A percentile compares a stretch with the other conserved stretches of the same genome.
Conservation (phyloP, 2,888 invertebrate species). For the Mesorhabditis belari region DNA sequence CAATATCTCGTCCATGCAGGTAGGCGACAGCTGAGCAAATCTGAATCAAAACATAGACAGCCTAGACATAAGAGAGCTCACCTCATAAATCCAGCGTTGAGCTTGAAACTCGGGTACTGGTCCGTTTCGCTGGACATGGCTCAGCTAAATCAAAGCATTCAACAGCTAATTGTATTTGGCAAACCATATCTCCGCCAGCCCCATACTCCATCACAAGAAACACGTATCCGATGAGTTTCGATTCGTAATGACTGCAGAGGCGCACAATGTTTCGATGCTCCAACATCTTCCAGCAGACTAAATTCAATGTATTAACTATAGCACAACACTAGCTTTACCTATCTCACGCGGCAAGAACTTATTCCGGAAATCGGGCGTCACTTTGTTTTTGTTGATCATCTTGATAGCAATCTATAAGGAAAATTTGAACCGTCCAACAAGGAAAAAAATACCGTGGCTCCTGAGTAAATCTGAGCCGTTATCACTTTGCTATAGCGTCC, state of each 20-base stretch:
- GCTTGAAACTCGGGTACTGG: conserved; percentile 53
- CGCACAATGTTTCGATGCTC: conserved; percentile 21
- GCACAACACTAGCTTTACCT: too few species aligned
- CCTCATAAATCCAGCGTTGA: conserved; percentile 54
- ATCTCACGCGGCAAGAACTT: conserved; percentile 44
- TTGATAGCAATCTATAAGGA: conserved; percentile 37
- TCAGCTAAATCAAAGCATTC: conserved; percentile 37
- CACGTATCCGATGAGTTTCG: conserved; percentile 20
- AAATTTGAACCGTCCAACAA: neutral
- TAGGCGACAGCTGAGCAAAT: neutral
- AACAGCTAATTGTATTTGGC: neutral
- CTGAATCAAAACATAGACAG: too few species aligned
- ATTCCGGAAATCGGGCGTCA: conserved; percentile 31
- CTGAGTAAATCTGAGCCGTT: conserved; percentile 16
- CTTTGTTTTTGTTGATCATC: conserved; percentile 23
- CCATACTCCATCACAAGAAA: conserved; percentile 57
- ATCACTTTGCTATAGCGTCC: conserved; percentile 44
- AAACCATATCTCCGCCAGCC: conserved; percentile 54
- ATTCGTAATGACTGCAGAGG: conserved; percentile 24
- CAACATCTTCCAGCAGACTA: conserved; percentile 38
- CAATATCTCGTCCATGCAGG: conserved; percentile 41
- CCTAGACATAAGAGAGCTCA: too few species aligned
- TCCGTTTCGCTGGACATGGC: conserved; percentile 55
- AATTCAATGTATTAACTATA: too few species aligned
- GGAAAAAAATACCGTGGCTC: conserved; percentile 1